Percentiles rank a stretch among this genome's conserved stretches.
Conservation (phyloP, 1,140 invertebrate species). For the Drosophila micromelanica region DNA sequence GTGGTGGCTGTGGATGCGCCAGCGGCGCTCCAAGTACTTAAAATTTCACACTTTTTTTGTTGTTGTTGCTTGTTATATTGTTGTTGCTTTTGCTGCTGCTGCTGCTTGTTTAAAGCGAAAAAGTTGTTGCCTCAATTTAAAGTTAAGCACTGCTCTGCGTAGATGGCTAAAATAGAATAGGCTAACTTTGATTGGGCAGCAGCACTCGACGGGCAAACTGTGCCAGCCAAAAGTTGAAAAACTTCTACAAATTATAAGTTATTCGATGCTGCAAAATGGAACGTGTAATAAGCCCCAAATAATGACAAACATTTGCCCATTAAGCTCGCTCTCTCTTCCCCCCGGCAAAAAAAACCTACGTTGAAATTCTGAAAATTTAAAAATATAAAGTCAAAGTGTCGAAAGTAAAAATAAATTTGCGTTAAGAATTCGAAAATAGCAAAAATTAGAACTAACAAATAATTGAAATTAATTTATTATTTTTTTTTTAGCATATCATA, state of each 20-base stretch:
- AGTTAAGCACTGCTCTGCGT: constrained; percentile 42
- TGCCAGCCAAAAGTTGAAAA: background rate
- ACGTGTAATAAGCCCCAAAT: constrained; percentile 37
- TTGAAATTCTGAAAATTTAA: no score
- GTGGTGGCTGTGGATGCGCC: constrained; percentile 42
- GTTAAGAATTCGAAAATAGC: no score
- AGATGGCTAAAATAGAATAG: constrained; percentile 36
- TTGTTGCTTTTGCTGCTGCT: constrained; percentile 32
- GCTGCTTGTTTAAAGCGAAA: constrained; percentile 66
- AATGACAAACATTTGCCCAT: constrained; percentile 15
- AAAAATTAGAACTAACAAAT: no score
- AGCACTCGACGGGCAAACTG: background rate
- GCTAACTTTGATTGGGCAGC: constrained; percentile 44
- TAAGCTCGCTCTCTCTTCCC: background rate
- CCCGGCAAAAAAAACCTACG: no score
- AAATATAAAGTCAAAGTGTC: no score
- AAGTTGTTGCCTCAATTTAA: constrained; percentile 74
- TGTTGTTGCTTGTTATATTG: constrained; percentile 2
- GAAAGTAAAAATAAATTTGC: no score
- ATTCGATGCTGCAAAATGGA: constrained; percentile 29
- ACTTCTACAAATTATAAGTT: constrained; percentile 23
- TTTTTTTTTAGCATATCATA: no score
- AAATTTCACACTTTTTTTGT: constrained; percentile 77
- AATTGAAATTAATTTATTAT: no score
- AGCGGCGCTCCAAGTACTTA: constrained; percentile 74